Base-by-base conservation (phyloP, 2,888 invertebrate genomes). In the Ophion costatus region DNA sequence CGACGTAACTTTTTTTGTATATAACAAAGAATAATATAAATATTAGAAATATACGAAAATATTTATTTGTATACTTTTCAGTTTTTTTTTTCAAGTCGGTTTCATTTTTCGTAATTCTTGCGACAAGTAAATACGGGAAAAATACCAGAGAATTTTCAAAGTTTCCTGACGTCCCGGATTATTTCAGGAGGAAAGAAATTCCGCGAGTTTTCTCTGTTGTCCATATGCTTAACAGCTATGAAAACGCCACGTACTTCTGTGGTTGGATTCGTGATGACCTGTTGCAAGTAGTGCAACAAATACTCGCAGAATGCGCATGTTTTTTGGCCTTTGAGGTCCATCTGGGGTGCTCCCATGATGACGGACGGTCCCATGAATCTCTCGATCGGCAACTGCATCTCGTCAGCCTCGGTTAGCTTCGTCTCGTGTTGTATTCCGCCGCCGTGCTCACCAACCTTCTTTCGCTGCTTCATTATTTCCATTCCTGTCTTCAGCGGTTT, bases 231-330 rank as follows among this genome's bases (percentile, higher is more conserved):
- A 42, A 66, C 24, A 63, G 38, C 14, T 42, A 59, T 59, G 14
- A 75, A 33, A 82, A 56, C 29, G 42, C 33, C 77, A 85, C 87
- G 85, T 93, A 96, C 96, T 94, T 97, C 97, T 11, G 95, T 96
- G 56, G 93, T 93, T 1, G 96, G 96, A 86, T 96, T 95, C 78
- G 97, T 96, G 87, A 98, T 94, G 22, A 95, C 95, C 74, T 96
- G 95, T 92, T 98, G 98, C 67, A 98, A 89, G 86, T 96, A 97
- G 91, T 98, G 97, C 89, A 98, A 93, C 93, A 97, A 95, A 94
- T 97, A 97, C 94, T 98, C 96, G 91, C 98, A 98, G 92, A 98
- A 95, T 42, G 96, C 95, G 93, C 98, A 98, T 0, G 94, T 92
- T 86, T 96, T 91, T 90, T 95, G 94, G 91, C 92, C 84, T 90